These are phyloP conservation scores for Terrapene triunguis DNA, from an alignment of 2,113 vertebrate species.

Conservation along the genomic window DNA sequence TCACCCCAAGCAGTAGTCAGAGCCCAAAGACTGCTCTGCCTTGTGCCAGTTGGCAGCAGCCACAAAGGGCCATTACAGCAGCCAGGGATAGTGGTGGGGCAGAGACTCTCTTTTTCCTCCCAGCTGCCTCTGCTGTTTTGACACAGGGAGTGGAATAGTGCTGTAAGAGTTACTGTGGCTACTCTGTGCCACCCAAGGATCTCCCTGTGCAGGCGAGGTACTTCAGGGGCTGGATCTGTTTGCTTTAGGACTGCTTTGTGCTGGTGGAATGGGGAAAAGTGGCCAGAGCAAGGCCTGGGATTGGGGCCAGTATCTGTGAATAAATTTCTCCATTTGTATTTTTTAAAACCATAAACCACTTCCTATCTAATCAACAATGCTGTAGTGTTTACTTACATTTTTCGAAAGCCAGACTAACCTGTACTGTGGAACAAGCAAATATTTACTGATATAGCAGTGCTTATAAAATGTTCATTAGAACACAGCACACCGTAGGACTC, in stretches of 20 bases:
- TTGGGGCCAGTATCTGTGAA: background rate
- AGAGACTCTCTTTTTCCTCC: background rate
- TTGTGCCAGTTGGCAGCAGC: background rate
- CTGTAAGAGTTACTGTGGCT: background rate
- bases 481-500: background rate
- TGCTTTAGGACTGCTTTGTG: conserved; percentile 6
- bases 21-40: background rate
- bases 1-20: background rate
- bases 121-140: background rate
- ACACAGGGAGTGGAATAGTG: background rate
- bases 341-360: conserved; percentile 32
- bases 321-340: conserved; percentile 23
- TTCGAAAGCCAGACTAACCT: conserved; percentile 14
- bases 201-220: background rate
- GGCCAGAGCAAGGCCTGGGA: background rate
- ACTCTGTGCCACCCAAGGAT: background rate
- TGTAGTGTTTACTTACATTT: conserved; percentile 49
- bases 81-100: background rate
- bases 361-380: conserved; percentile 42
- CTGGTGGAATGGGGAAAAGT: background rate
- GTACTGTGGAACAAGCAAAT: conserved; percentile 31
- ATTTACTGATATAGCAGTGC: conserved; percentile 41
- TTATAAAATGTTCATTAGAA: conserved; percentile 50
- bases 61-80: background rate
- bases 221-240: background rate